phyloP scores from a whole-genome alignment of 2,797 vertebrate genomes.

The Tapera naevia region DNA sequence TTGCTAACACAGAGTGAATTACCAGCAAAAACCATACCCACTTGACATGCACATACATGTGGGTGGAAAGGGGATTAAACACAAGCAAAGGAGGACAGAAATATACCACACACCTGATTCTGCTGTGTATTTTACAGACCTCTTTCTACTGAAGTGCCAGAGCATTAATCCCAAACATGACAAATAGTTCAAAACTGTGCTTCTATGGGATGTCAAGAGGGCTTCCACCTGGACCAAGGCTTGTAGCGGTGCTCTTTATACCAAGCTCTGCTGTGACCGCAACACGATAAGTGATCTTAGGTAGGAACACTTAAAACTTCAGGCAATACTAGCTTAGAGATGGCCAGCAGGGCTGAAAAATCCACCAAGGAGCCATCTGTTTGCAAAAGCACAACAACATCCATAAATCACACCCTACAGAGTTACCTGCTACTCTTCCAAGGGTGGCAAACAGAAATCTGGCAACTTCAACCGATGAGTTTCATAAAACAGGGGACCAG shows the following conservation, averaged over 20 bases:
- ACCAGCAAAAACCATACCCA: background rate
- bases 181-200: background rate
- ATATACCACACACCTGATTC: background rate
- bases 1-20: background rate
- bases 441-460: background rate
- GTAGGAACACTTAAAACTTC: background rate
- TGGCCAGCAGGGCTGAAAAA: background rate
- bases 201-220: background rate
- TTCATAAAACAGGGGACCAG: background rate
- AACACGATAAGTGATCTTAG: background rate
- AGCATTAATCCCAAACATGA: background rate
- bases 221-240: background rate
- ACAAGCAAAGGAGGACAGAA: background rate
- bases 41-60: accelerated
- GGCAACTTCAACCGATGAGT: background rate
- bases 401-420: background rate
- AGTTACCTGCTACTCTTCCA: background rate
- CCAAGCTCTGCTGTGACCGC: background rate
- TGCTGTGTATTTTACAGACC: background rate
- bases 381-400: background rate
- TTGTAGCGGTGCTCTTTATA: background rate
- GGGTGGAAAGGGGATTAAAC: background rate
- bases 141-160: background rate
- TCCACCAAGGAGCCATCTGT: background rate
- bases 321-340: background rate